These are phyloP conservation scores for Argyresthia albistria DNA, from an alignment of 2,888 invertebrate species.

Conservation along the genomic window DNA sequence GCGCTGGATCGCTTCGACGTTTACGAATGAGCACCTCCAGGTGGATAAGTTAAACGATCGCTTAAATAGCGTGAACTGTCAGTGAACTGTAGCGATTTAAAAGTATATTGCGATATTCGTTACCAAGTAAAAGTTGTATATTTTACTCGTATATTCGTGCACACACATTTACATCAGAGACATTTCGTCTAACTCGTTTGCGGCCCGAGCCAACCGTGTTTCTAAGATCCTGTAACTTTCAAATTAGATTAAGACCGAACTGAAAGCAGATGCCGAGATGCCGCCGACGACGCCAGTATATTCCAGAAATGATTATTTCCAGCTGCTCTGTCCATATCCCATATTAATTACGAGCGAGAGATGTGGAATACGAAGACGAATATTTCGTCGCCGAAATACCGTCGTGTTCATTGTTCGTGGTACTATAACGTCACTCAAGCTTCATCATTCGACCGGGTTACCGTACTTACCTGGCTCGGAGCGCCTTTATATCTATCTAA, in stretches of 20 bases:
- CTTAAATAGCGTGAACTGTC: conserved; percentile 14
- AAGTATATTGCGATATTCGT: not conserved
- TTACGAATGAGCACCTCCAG: conserved; percentile 24
- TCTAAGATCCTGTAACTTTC: too few species aligned
- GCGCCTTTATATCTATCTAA: conserved; percentile 42
- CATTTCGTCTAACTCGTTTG: too few species aligned
- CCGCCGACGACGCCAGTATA: too few species aligned
- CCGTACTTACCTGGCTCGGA: conserved; percentile 22
- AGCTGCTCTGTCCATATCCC: too few species aligned
- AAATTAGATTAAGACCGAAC: too few species aligned
- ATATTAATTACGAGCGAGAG: not conserved
- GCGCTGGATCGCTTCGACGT: conserved; percentile 21
- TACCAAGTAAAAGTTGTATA: not conserved
- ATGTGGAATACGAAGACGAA: not conserved
- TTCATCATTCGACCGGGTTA: conserved; percentile 15
- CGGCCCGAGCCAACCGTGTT: too few species aligned
- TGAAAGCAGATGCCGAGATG: too few species aligned
- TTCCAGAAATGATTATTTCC: too few species aligned
- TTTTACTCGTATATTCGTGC: too few species aligned
- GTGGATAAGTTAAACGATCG: conserved; percentile 17
- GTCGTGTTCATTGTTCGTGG: not conserved
- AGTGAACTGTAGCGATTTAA: conserved; percentile 2
- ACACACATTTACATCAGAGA: too few species aligned
- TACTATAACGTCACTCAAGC: conserved; percentile 4
- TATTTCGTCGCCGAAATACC: not conserved